These are phyloP conservation scores for Delphinapterus leucas DNA, from an alignment of 2,113 vertebrate genomes.

Conservation along the genomic window DNA sequence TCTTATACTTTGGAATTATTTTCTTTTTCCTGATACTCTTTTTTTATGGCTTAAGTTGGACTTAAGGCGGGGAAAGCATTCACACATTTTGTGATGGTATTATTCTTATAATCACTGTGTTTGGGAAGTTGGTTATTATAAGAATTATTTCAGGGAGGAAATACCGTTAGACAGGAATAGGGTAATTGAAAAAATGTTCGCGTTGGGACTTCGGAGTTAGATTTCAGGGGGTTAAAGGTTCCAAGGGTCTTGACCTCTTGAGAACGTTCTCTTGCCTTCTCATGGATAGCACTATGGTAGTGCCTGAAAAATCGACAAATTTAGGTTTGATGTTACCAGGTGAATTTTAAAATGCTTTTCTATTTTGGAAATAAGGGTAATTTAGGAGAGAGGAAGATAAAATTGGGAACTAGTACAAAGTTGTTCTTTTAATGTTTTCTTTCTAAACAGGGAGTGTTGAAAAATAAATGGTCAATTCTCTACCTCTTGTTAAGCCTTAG, in stretches of 20 bases:
- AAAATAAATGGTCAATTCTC: constrained; percentile 97
- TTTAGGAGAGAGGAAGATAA: background rate
- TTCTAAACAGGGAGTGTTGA: constrained; percentile 89
- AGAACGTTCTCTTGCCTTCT: background rate
- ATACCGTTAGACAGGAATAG: background rate
- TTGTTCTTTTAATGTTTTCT: constrained; percentile 26
- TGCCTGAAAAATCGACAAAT: background rate
- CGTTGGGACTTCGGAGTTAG: background rate
- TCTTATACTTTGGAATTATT: background rate
- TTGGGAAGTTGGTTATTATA: background rate
- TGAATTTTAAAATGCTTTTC: background rate
- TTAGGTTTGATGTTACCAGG: rapidly evolving
- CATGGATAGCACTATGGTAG: rapidly evolving
- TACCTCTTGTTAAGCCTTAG: constrained; percentile 97
- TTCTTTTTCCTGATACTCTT: background rate
- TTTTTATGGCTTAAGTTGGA: background rate
- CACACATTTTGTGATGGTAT: background rate
- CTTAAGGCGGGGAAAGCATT: background rate
- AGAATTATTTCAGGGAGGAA: background rate
- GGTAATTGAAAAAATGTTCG: background rate
- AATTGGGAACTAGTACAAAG: background rate
- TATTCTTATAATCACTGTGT: background rate
- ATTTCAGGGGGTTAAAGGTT: background rate
- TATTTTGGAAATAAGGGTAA: background rate
- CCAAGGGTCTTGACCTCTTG: background rate